Evolutionary conservation across 2,113 vertebrate species (phyloP).

Genomic region (Vimba vimba): DNA sequence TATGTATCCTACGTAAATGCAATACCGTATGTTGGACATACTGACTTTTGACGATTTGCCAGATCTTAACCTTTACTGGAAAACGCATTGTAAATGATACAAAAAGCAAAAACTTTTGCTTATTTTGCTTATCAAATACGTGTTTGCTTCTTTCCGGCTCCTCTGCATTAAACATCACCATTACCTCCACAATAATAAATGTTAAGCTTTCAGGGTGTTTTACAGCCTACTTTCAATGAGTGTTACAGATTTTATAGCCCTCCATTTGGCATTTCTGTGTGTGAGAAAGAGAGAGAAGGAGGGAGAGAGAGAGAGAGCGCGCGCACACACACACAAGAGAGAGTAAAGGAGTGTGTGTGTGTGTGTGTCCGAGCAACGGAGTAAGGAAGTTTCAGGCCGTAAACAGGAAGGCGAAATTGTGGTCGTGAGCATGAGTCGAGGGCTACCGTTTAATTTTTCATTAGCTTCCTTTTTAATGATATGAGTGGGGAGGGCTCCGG

Average conservation of each 20-base stretch:
- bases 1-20: background rate
- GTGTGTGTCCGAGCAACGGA: conserved; percentile 19
- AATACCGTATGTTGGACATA: background rate
- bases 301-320: background rate
- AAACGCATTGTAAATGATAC: background rate
- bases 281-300: conserved; percentile 33
- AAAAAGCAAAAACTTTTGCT: background rate
- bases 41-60: background rate
- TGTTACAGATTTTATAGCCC: conserved; percentile 39
- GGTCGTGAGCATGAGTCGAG: conserved; percentile 70
- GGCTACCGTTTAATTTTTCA: conserved; percentile 81
- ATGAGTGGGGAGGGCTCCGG: conserved; percentile 36
- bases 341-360: background rate
- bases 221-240: conserved; percentile 32
- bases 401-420: conserved; percentile 90
- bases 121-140: background rate
- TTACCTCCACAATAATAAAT: conserved; percentile 12
- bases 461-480: conserved; percentile 79
- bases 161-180: background rate
- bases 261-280: conserved; percentile 34
- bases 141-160: background rate
- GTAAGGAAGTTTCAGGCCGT: conserved; percentile 83
- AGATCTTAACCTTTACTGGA: background rate
- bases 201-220: conserved; percentile 24
- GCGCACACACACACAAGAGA: background rate